Base-by-base conservation (phyloP, 2,888 invertebrate species). In the Blastobasis adustella region DNA sequence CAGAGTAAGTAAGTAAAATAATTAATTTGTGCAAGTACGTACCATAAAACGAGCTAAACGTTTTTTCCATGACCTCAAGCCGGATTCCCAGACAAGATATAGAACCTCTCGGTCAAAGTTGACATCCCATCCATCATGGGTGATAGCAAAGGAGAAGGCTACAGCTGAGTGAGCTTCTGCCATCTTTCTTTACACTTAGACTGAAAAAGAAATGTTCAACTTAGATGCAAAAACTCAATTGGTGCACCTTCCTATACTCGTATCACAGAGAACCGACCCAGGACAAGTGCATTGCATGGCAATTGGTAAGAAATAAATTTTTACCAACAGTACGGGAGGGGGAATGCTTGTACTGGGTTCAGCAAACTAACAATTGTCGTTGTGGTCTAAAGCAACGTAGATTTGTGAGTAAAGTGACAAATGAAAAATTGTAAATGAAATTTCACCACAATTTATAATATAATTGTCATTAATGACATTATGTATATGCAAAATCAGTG, bases 151-250 rank as follows among this genome's bases (percentile, higher is more conserved):
- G 51, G 97, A 97, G 81, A 99, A 98, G 57, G 98, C 98, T 58
- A 98, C 98, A 51, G 98, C 98, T 59, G 96, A 94, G 89, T 98
- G 98, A 63, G 98, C 98, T 95, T 99, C 98, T 72, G 98, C 98
- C 98, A 99, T 99, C 45, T 60, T 78, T 54, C 23, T 49, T 68
- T 59, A 72, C 47, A 59, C 65, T 58, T 51, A 45, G 61, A 56
- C 51, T 52, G 57, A 57, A 61, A 47, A 10, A 50, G 44, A 39
- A 43, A 40, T 6, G 45, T 45, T 9, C 42, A 41, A 23, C 36
- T 49, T 23, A 7, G 10, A 6, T 36, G 8, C 40, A 36, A 49
- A 10, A 49, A 10, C 23, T n/a, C n/a, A n/a, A 44, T 2, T 38
- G 5, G 3, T 23, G 38, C 1, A 41, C 43, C n/a, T 41, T 10